A percentile compares a stretch with the other conserved stretches of the same genome.
These are phyloP conservation scores for Anthonomus grandis DNA, from an alignment of 1,140 invertebrate genomes.

Conservation along the genomic window DNA sequence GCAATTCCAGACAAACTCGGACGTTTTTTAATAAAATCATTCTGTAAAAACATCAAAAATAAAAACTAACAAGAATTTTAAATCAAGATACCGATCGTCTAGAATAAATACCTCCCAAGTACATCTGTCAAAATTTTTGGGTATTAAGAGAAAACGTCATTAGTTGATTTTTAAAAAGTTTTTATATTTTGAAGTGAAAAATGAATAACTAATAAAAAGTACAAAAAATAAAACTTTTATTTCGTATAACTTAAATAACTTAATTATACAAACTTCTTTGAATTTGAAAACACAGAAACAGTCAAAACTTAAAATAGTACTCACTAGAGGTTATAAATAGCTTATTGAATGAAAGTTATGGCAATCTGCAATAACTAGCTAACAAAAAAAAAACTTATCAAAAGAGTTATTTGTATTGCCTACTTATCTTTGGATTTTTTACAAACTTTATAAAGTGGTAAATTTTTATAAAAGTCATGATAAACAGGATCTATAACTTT, in stretches of 20 bases:
- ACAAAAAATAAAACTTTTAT: not conserved
- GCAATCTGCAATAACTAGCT: too few species aligned
- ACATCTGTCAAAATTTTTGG: not conserved
- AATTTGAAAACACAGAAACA: not conserved
- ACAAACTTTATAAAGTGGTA: too few species aligned
- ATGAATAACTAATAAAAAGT: not conserved
- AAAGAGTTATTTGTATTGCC: too few species aligned
- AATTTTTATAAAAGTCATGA: not conserved
- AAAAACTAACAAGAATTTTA: too few species aligned
- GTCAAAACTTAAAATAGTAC: not conserved
- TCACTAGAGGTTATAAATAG: too few species aligned
- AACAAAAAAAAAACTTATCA: too few species aligned
- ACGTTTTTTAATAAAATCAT: too few species aligned
- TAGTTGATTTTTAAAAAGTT: not conserved
- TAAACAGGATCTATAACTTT: constrained; percentile 1
- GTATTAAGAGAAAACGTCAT: not conserved
- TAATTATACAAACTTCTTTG: not conserved
- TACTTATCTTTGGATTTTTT: too few species aligned
- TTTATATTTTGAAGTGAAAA: too few species aligned
- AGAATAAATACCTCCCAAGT: not conserved
- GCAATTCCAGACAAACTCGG: too few species aligned
- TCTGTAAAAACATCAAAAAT: too few species aligned
- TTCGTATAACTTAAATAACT: not conserved
- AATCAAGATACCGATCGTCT: not conserved
- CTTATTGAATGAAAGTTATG: too few species aligned